phyloP scores from a whole-genome alignment of 2,113 vertebrate species.

The Poecilia latipinna region DNA sequence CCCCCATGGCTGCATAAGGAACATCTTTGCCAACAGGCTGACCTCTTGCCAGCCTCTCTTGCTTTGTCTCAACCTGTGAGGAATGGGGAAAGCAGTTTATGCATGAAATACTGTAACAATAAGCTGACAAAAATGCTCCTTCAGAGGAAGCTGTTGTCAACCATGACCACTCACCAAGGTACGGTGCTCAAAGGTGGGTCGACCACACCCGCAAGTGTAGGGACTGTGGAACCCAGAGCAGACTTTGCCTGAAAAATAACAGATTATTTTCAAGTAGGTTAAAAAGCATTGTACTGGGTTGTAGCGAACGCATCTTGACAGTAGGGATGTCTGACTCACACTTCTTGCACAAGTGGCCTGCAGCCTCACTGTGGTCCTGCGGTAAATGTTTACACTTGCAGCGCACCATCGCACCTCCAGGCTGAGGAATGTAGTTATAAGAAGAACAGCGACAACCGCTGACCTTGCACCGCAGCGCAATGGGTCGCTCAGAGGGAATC shows the following conservation, averaged over 20 bases:
- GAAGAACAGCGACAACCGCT: slow-evolving; percentile 79
- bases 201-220: slow-evolving; percentile 88
- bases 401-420: slow-evolving; percentile 81
- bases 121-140: too few species aligned
- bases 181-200: slow-evolving; percentile 83
- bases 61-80: slow-evolving; percentile 84
- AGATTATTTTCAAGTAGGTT: not conserved
- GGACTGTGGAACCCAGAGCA: slow-evolving; percentile 88
- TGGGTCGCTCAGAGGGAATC: slow-evolving; percentile 81
- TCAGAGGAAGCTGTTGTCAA: not conserved
- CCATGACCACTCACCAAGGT: slow-evolving; percentile 73
- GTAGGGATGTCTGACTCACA: slow-evolving; percentile 80
- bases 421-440: slow-evolving; percentile 82
- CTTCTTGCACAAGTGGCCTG: slow-evolving; percentile 77
- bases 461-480: slow-evolving; percentile 83
- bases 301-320: not conserved
- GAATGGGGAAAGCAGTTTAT: not conserved
- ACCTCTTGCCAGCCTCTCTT: slow-evolving; percentile 83
- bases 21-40: slow-evolving; percentile 84
- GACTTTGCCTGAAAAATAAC: slow-evolving; percentile 78
- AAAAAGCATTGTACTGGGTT: not conserved
- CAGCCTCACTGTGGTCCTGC: slow-evolving; percentile 81
- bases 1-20: slow-evolving; percentile 90
- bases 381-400: slow-evolving; percentile 90
- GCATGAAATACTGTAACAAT: too few species aligned